Evolutionary conservation across 2,797 vertebrate species (phyloP).

Genomic region (Enoplosus armatus): DNA sequence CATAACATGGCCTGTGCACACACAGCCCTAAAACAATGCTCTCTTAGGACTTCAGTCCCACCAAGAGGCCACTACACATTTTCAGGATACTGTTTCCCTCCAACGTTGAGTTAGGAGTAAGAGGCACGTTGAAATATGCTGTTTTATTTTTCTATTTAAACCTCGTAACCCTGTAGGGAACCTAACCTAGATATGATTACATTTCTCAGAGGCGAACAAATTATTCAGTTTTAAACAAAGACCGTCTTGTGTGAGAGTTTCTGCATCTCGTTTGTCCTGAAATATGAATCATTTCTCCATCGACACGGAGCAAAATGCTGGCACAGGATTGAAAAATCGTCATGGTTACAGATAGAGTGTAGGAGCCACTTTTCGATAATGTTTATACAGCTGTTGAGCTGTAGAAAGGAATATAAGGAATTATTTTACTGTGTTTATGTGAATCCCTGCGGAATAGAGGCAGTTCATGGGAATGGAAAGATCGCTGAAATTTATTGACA

Average conservation of each 20-base stretch:
- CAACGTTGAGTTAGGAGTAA: background rate
- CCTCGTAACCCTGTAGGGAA: slow-evolving; percentile 19
- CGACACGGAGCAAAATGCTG: slow-evolving; percentile 26
- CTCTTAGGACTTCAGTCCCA: slow-evolving; percentile 27
- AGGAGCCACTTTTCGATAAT: slow-evolving; percentile 41
- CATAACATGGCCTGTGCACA: background rate
- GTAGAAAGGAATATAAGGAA: slow-evolving; percentile 12
- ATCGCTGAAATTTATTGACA: background rate
- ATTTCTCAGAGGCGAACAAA: slow-evolving; percentile 38
- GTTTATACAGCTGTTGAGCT: slow-evolving; percentile 54
- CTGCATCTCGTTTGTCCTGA: slow-evolving; percentile 16
- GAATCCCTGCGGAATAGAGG: slow-evolving; percentile 9
- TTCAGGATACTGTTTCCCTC: slow-evolving; percentile 29
- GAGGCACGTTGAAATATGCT: slow-evolving; percentile 23
- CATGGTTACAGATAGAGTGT: slow-evolving; percentile 26
- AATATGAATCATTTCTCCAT: slow-evolving; percentile 43
- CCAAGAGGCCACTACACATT: slow-evolving; percentile 6
- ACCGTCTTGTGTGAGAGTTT: slow-evolving; percentile 28
- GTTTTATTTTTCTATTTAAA: slow-evolving; percentile 37
- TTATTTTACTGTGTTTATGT: slow-evolving; percentile 22
- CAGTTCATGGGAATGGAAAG: slow-evolving; percentile 9
- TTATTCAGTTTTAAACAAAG: slow-evolving; percentile 48
- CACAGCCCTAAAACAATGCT: slow-evolving; percentile 15
- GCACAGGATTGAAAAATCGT: slow-evolving; percentile 20
- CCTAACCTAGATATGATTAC: slow-evolving; percentile 24